These are phyloP conservation scores for Dioctria rufipes DNA, from an alignment of 2,888 invertebrate genomes.

Conservation along the genomic window DNA sequence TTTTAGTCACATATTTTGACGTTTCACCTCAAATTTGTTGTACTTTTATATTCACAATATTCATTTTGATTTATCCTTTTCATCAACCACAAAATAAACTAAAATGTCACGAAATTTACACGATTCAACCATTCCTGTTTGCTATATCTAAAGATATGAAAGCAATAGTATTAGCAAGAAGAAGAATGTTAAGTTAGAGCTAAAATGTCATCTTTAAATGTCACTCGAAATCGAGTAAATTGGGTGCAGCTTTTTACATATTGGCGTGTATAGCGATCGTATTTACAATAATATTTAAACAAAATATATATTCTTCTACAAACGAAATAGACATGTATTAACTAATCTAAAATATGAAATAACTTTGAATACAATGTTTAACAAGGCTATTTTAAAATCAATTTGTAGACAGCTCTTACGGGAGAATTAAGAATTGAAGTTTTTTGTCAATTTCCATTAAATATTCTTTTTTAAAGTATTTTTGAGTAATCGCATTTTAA, in stretches of 20 bases:
- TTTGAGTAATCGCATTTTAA: neutral
- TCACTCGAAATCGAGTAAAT: conserved; percentile 38
- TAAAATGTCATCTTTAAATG: conserved; percentile 26
- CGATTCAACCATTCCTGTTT: no score
- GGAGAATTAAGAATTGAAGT: neutral
- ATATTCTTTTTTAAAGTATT: neutral
- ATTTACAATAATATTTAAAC: conserved; percentile 4
- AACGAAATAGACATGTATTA: neutral
- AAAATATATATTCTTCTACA: conserved; percentile 6
- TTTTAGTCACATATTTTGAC: no score
- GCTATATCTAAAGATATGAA: no score
- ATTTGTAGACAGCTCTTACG: neutral
- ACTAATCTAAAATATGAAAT: neutral
- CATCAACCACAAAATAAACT: no score
- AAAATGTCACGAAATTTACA: no score
- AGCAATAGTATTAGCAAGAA: no score
- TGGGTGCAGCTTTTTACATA: conserved; percentile 40
- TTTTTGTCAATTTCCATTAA: neutral
- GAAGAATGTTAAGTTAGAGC: no score
- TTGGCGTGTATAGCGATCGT: conserved; percentile 5
- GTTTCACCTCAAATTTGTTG: no score
- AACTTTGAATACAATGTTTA: conserved; percentile 13
- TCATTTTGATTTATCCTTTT: no score
- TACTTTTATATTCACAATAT: no score
- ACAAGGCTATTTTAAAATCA: neutral